Evolutionary conservation across 2,113 vertebrate genomes (phyloP), one percentile per base, ranked within the genome.

Genomic region (Saimiri boliviensis): DNA sequence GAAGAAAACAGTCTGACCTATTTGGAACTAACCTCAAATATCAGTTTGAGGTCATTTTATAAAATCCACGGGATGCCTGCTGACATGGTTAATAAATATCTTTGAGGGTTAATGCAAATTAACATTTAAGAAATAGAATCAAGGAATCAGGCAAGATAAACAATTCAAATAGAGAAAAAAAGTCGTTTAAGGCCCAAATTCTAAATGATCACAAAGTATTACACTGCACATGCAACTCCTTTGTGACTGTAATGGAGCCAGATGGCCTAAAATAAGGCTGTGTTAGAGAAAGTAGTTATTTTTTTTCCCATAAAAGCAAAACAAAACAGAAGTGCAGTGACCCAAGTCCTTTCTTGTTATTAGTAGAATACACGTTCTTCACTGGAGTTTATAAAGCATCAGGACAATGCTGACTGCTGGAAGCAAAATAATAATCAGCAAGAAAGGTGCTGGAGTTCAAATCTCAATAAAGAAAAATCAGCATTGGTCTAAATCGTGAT

Each of bases 11-110:
- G 13, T 52, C 16, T 58, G 66, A 58, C 7, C 30, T 54, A 14
- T 20, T 47, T 71, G 71, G 32, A 85, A 37, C 6, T 42, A 87
- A 60, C 8, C 71, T 77, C 21, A 87, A 56, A 19, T 89, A 79
- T 45, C 47, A 76, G 37, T 54, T 83, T 54, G 21, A 86, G 16
- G 21, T 10, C 54, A 66, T 93, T 87, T 58, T 94, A 70, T 91
- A 60, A 93, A 73, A 66, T 87, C 23, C 6, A 19, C 58, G 47
- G 4, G 32, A 35, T 87, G 3, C 14, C 8, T 91, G n/a, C 42
- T 47, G 42, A 66, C 11, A 16, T 27, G 14, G 21, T 40, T 93
- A 79, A 40, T 86, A 87, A 82, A 45, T 73, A 54, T 27, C 27
- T 79, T 93, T 89, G 20, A 70, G 19, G 17, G n/a, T 60, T 83